Base-by-base conservation (phyloP, 2,888 invertebrate species). In the Margaritifera margaritifera region DNA sequence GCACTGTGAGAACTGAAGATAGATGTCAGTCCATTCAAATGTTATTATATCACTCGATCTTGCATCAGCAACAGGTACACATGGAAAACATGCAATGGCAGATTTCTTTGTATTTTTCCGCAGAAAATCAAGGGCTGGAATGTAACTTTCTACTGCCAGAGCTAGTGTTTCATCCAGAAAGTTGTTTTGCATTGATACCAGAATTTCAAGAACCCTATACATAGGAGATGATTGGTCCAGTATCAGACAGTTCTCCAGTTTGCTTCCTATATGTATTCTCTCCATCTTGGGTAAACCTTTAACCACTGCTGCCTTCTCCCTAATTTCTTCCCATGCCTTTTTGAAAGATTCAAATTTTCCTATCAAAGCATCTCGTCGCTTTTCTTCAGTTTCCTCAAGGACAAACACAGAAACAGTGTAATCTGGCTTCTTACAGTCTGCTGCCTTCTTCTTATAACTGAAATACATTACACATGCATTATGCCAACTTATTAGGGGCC, bases 401-500 rank as follows among this genome's bases (percentile, higher is more conserved):
- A 31, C 1, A 31, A 31, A 31, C 0, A 6, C 0, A 31, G 31
- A 31, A 6, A 31, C 31, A 8, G 31, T 31, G 8, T 31, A 31
- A 8, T 8, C 31, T 31, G 31, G 6, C 31, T 31, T 31, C 53
- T 69, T 62, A 55, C 76, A 80, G n/a, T 73, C 68, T 2, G 67
- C 64, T 58, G 69, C 73, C 62, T 73, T 75, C 55, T 78, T 66
- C 31, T 63, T 71, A 63, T 75, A 80, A 65, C 71, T 78, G 24
- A 65, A 61, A 60, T 65, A 66, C 50, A 71, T 52, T 20, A 76
- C 69, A 22, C 68, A 67, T 25, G 71, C 24, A 50, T 74, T 31
- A 55, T 80, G 79, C 80, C 80, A 80, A n/a, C 69, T 74, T 5
- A 80, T 27, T 18, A 80, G 68, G 15, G 62, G 52, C 11, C 61